Evolutionary conservation across 2,888 invertebrate genomes (phyloP), one percentile per base, ranked within the genome.

Genomic region (Limnephilus rhombicus): DNA sequence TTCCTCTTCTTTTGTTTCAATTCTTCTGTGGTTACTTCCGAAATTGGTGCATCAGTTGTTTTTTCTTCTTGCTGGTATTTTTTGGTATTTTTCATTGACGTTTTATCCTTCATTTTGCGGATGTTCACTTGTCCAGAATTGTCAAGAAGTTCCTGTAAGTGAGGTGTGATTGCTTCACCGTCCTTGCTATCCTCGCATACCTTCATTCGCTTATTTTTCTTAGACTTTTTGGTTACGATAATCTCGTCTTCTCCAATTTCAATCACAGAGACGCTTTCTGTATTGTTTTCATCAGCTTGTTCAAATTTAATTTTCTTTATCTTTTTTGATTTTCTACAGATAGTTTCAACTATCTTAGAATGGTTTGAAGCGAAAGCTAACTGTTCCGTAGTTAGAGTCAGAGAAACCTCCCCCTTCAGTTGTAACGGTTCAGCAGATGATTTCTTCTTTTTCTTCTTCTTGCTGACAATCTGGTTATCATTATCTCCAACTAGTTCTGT

Each of bases 11-110:
- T 87, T 29, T 87, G 86, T 31, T 86, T 86, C 18, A 49, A 86
- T 15, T 49, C 86, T 45, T 86, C 86, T 29, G 24, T 89, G 83
- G 91, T 94, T 93, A 94, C 95, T 94, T 94, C 94, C 94, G 95
- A 18, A 31, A 49, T 31, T 53, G 49, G 31, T 15, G 0, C 11
- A 87, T 31, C 31, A 95, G 95, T 94, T 94, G 95, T 94, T 94
- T 95, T 93, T 95, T 95, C 94, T 95, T 95, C 94, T 95, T 96
- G 94, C 95, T 95, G 94, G 95, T 18, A 34, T 18, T 80, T 90
- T 85, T 37, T 34, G 80, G 68, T 37, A 15, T 90, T 85, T 68
- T 53, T 90, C 12, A 45, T 80, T n/a, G 37, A 41, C 12, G 12
- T 31, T 80, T 90, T 68, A 15, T 86, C 80, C 4, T 90, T 80